Base-by-base conservation (phyloP, 2,113 vertebrate genomes). In the Labeo catla region DNA sequence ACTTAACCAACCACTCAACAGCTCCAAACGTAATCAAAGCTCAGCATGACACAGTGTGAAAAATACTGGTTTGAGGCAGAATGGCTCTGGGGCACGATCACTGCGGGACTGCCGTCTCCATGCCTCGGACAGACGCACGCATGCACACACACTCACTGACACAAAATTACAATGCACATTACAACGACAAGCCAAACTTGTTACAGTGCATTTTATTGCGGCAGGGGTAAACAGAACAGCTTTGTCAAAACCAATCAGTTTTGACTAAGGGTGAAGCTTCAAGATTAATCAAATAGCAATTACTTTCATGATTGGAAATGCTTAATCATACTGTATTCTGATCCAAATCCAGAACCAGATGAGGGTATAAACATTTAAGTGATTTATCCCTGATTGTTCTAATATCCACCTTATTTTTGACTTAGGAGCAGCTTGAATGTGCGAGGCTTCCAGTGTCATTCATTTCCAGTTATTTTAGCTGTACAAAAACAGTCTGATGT, bases 151-250 rank as follows among this genome's bases (percentile, higher is more conserved):
- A 87, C 50, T 66, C 68, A 63, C 49, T 70, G 61, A 72, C 79
- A 85, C 68, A 70, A 45, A 77, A 72, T 49, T 83, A 78, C 72
- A 45, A 80, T 21, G 34, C 52, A 79, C 52, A 88, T 76, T 54
- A 52, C 78, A 88, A 88, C 59, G 15, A 86, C 68, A 85, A 76
- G 85, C 81, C 87, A 82, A 72, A 86, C 76, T 28, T 82, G 61
- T 50, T 81, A 57, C 10, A 65, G 63, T 77, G 49, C 76, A 61
- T 61, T 79, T 79, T 79, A 79, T 79, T 79, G 39, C 54, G 36
- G 54, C 1, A 61, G 34, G 19, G 19, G 54, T 28, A 23, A 59
- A 79, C 43, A 39, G 3, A 59, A 59, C 34, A 79, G 76, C 34
- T 34, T 36, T 7, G 28, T 16, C 66, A 36, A 70, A 70, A 68